Conservation (phyloP, 2,113 vertebrate genomes). For the Neotragus moschatus region DNA sequence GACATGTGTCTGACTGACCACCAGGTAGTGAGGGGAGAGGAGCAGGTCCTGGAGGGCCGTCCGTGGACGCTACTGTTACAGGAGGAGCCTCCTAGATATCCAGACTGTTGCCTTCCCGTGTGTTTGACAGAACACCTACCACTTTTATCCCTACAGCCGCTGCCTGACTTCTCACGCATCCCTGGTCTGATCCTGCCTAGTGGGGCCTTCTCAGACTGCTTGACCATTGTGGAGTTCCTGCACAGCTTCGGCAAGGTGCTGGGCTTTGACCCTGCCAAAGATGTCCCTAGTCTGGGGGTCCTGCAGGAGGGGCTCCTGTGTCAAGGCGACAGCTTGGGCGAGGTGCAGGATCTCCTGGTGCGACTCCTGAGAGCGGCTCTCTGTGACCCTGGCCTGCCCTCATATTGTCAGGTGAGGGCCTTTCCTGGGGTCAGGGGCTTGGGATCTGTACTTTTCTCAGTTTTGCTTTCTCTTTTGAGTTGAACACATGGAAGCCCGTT, state of each 20-base stretch:
- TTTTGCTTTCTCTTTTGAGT: background rate
- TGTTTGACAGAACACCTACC: background rate
- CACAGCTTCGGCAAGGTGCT: conserved; percentile 93
- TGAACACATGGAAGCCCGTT: background rate
- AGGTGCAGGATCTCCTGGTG: conserved; percentile 91
- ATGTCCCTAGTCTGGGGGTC: conserved; percentile 89
- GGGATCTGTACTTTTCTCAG: background rate
- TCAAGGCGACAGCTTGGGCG: conserved; percentile 84
- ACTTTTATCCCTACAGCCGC: conserved; percentile 77
- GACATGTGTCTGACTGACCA: conserved; percentile 97
- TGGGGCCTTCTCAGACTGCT: conserved; percentile 89
- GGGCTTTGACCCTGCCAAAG: conserved; percentile 88
- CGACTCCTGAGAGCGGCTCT: conserved; percentile 88
- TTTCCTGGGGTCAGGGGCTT: background rate
- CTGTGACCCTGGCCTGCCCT: conserved; percentile 90
- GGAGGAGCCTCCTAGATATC: background rate
- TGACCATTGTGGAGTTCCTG: conserved; percentile 92
- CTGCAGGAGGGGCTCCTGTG: conserved; percentile 95
- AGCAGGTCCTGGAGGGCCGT: background rate
- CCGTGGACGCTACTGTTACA: background rate
- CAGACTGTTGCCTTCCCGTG: background rate
- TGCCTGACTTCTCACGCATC: conserved; percentile 89
- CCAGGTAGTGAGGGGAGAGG: conserved; percentile 80
- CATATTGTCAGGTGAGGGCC: conserved; percentile 88
- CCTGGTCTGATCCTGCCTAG: conserved; percentile 91